Evolutionary conservation across 1,140 invertebrate species (phyloP).

Genomic region (Gerris buenoi): DNA sequence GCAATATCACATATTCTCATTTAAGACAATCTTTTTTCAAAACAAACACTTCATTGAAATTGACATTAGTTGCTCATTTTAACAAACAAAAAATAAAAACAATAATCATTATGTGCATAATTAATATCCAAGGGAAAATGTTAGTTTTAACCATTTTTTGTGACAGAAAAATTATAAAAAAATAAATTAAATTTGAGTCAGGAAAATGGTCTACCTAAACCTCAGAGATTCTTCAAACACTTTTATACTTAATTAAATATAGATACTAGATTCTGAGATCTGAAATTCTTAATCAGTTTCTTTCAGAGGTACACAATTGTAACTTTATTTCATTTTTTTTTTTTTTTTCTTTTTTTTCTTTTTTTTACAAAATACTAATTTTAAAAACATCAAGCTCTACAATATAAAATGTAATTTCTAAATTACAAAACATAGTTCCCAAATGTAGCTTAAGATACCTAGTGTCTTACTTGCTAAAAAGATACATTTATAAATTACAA

Average conservation of each 20-base stretch:
- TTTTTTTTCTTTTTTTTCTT: neutral
- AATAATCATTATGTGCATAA: too few relatives aligned
- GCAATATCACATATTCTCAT: too few relatives aligned
- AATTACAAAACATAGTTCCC: neutral
- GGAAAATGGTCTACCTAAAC: neutral
- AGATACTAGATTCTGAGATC: neutral
- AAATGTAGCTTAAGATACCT: neutral
- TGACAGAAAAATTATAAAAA: too few relatives aligned
- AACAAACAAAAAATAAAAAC: too few relatives aligned
- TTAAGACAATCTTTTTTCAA: too few relatives aligned
- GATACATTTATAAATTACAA: neutral
- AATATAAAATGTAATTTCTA: neutral
- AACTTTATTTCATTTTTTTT: neutral
- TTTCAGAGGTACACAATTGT: neutral
- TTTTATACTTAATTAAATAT: neutral
- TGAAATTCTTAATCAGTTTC: neutral
- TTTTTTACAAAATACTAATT: neutral
- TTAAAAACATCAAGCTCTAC: neutral
- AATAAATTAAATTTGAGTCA: too few relatives aligned
- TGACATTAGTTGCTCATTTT: too few relatives aligned
- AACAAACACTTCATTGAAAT: too few relatives aligned
- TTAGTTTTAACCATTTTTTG: too few relatives aligned
- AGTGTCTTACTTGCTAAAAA: neutral
- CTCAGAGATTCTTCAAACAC: neutral
- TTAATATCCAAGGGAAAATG: too few relatives aligned